Evolutionary conservation across 2,113 vertebrate genomes (phyloP).

Genomic region (Blennius ocellaris): DNA sequence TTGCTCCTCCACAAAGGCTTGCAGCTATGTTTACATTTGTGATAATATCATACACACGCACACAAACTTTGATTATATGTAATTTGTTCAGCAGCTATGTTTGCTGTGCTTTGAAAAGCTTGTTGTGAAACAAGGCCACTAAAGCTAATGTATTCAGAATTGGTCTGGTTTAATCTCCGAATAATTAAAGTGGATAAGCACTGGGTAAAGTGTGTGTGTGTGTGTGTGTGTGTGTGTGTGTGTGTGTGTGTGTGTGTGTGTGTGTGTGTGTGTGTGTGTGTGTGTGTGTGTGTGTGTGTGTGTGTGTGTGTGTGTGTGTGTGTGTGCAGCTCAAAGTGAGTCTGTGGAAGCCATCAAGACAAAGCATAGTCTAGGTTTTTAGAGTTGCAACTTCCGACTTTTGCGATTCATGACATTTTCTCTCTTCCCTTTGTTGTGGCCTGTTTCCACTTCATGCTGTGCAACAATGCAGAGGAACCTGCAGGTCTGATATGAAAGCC

Average conservation of each 20-base stretch:
- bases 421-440: slow-evolving; percentile 60
- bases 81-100: background rate
- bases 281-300: background rate
- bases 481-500: slow-evolving; percentile 7
- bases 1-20: slow-evolving; percentile 7
- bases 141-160: slow-evolving; percentile 19
- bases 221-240: too few relatives aligned
- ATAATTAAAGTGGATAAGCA: slow-evolving; percentile 37
- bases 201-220: background rate
- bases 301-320: slow-evolving; percentile 7
- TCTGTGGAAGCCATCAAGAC: slow-evolving; percentile 22
- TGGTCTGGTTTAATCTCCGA: slow-evolving; percentile 28
- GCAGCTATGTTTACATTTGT: slow-evolving; percentile 32
- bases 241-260: too few relatives aligned
- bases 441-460: slow-evolving; percentile 49
- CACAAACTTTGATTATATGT: background rate
- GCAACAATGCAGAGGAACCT: slow-evolving; percentile 26
- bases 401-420: slow-evolving; percentile 68
- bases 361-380: slow-evolving; percentile 33
- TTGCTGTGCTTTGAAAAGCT: slow-evolving; percentile 2
- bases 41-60: background rate
- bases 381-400: slow-evolving; percentile 55
- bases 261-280: background rate
- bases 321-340: slow-evolving; percentile 6
- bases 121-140: slow-evolving; percentile 30